These are phyloP conservation scores for Brachyptera risi DNA, from an alignment of 2,888 invertebrate species.

Conservation along the genomic window DNA sequence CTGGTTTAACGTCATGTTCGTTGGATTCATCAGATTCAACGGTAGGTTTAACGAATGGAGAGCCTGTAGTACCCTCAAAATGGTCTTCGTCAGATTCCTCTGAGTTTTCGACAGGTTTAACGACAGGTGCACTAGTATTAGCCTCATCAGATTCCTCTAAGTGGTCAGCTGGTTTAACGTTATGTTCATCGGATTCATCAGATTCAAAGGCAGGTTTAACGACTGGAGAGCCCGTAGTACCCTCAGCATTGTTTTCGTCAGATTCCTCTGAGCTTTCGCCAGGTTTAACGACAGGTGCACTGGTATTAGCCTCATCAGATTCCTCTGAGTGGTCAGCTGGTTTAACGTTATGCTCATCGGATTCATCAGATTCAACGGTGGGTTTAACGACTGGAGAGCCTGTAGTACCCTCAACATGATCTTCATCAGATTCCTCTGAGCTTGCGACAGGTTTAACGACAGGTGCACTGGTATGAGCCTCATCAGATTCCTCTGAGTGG, in stretches of 20 bases:
- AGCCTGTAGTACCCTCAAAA: constrained; percentile 18
- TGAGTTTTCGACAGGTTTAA: not conserved
- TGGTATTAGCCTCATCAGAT: constrained; percentile 22
- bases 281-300: constrained; percentile 29
- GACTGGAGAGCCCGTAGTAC: too few relatives aligned
- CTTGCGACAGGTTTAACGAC: constrained; percentile 10
- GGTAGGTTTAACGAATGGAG: constrained; percentile 6
- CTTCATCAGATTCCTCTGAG: constrained; percentile 20
- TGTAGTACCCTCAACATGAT: not conserved
- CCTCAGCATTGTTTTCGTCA: too few relatives aligned
- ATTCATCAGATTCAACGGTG: constrained; percentile 31
- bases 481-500: constrained; percentile 17
- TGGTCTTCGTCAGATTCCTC: not conserved
- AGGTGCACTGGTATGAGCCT: not conserved
- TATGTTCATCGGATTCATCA: too few relatives aligned
- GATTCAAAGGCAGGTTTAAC: too few relatives aligned
- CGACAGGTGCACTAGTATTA: not conserved
- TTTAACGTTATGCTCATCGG: too few relatives aligned
- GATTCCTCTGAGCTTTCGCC: too few relatives aligned
- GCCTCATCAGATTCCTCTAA: not conserved
- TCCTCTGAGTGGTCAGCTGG: constrained; percentile 20
- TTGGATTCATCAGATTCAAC: constrained; percentile 10
- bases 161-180: too few relatives aligned
- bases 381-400: not conserved
- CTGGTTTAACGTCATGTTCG: not conserved